phyloP scores from a whole-genome alignment of 2,113 vertebrate species.

The Clinocottus analis region DNA sequence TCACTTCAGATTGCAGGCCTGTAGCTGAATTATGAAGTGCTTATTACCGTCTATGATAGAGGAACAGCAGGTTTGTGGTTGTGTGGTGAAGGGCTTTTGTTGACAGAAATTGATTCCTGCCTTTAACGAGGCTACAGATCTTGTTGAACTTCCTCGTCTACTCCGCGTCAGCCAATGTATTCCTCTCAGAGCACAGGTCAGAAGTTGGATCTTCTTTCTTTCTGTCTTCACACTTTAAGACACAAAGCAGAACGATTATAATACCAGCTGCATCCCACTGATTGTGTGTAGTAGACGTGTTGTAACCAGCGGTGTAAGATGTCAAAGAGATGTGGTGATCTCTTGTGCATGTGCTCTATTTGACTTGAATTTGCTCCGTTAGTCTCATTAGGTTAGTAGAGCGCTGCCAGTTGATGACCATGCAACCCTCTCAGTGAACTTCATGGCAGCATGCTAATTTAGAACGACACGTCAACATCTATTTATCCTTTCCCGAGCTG shows the following conservation, averaged over 20 bases:
- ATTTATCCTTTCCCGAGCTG: constrained; percentile 32
- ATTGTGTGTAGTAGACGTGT: background rate
- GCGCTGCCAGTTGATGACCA: constrained; percentile 25
- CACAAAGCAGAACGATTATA: background rate
- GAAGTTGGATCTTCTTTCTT: constrained; percentile 5
- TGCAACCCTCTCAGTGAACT: constrained; percentile 9
- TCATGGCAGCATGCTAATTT: constrained; percentile 38
- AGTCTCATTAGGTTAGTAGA: constrained; percentile 3
- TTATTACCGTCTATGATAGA: constrained; percentile 51
- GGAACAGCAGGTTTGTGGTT: constrained; percentile 51
- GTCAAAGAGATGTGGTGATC: background rate
- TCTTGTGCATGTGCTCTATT: constrained; percentile 17
- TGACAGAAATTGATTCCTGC: constrained; percentile 53
- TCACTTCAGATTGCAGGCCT: constrained; percentile 51
- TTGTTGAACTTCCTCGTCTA: constrained; percentile 3
- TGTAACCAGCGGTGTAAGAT: background rate
- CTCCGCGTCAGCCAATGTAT: background rate
- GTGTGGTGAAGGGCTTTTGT: constrained; percentile 41
- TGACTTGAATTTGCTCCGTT: constrained; percentile 35
- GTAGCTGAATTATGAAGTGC: constrained; percentile 58
- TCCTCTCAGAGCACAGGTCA: background rate
- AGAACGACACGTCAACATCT: constrained; percentile 41
- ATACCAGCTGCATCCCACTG: background rate
- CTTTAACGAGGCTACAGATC: constrained; percentile 18
- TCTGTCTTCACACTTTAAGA: background rate